A percentile compares a stretch with the other conserved stretches of the same genome.
phyloP scores from a whole-genome alignment of 2,888 invertebrate species.

The Lycaena phlaeas region DNA sequence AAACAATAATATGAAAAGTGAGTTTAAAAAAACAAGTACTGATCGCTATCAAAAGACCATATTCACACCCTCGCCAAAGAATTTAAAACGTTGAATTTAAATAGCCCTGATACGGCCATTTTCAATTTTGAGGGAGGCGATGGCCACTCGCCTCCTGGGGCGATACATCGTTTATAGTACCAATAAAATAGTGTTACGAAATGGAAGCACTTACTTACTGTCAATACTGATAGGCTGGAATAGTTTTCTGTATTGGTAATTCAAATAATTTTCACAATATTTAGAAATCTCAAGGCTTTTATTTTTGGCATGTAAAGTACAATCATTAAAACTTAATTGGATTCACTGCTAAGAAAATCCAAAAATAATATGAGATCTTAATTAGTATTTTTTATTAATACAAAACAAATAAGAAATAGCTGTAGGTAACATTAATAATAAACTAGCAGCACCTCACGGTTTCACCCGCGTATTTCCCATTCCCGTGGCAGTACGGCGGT shows the following conservation, averaged over 20 bases:
- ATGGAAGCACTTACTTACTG: slow-evolving; percentile 20
- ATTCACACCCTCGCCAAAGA: slow-evolving; percentile 30
- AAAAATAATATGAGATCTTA: too few species aligned
- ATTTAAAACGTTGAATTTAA: slow-evolving; percentile 59
- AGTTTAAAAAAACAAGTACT: slow-evolving; percentile 12
- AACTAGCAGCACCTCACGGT: too few species aligned
- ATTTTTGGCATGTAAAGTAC: too few species aligned
- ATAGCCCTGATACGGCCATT: slow-evolving; percentile 53
- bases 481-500: too few species aligned
- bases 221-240: neutral
- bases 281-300: too few species aligned
- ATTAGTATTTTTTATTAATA: too few species aligned
- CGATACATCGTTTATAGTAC: slow-evolving; percentile 62
- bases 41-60: slow-evolving; percentile 13
- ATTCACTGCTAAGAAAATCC: too few species aligned
- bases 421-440: too few species aligned
- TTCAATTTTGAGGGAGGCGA: slow-evolving; percentile 66
- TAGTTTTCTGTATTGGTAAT: neutral
- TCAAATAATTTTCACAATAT: too few species aligned
- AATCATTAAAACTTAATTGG: too few species aligned
- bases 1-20: slow-evolving; percentile 5
- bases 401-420: too few species aligned
- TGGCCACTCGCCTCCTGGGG: slow-evolving; percentile 65
- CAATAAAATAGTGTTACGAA: slow-evolving; percentile 59
- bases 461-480: too few species aligned